phyloP scores from a whole-genome alignment of 1,140 invertebrate species.

The Drosophila pandora region DNA sequence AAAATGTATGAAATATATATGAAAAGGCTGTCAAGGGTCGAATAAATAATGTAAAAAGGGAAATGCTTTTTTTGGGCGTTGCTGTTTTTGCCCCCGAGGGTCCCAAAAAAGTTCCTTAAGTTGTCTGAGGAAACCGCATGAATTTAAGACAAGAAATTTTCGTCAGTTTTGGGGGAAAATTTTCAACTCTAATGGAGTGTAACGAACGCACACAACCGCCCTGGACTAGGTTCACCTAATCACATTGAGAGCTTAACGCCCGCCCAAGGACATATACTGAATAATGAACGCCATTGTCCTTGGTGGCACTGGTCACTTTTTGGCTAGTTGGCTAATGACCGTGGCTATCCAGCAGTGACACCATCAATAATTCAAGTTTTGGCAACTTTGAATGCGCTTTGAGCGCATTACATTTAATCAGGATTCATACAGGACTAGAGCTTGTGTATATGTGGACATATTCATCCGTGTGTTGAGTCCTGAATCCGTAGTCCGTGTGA shows the following conservation, averaged over 20 bases:
- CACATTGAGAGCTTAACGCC: conserved; percentile 48
- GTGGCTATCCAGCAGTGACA: conserved; percentile 14
- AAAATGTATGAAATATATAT: conserved; percentile 53
- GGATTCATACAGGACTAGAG: conserved; percentile 34
- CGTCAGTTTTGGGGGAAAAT: conserved; percentile 14
- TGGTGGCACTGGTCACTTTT: conserved; percentile 28
- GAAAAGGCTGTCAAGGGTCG: conserved; percentile 54
- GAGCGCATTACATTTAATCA: conserved; percentile 55
- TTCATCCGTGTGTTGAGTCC: background rate
- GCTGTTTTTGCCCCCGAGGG: background rate
- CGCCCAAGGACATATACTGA: conserved; percentile 45
- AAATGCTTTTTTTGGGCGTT: conserved; percentile 32
- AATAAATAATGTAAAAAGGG: conserved; percentile 53
- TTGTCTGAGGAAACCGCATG: conserved; percentile 31
- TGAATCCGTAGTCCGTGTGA: conserved; percentile 8
- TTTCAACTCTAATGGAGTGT: conserved; percentile 50
- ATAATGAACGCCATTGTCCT: conserved; percentile 39
- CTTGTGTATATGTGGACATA: background rate
- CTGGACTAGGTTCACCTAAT: conserved; percentile 23
- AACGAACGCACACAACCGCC: conserved; percentile 2
- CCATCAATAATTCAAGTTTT: conserved; percentile 49
- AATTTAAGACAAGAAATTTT: conserved; percentile 40
- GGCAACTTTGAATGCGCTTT: conserved; percentile 38
- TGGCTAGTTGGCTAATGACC: conserved; percentile 45
- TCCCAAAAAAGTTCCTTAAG: conserved; percentile 36